phyloP scores from a whole-genome alignment of 2,888 invertebrate genomes.

The Pseudeuparius sepicola region DNA sequence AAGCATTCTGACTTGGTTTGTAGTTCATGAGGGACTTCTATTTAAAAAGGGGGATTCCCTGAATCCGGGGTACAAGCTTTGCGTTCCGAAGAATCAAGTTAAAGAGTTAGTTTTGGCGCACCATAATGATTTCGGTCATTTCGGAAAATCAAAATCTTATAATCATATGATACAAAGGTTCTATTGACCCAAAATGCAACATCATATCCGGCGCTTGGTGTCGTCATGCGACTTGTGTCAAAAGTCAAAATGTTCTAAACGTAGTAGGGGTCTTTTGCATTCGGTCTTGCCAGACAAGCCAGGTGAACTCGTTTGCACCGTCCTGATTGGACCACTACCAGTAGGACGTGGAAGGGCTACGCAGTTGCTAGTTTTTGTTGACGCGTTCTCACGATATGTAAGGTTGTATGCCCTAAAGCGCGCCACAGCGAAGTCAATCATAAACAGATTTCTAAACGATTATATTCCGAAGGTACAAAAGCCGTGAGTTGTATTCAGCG shows the following conservation, averaged over 20 bases:
- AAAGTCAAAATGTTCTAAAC: background rate
- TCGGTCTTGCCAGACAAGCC: background rate
- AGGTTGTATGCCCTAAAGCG: slow-evolving; percentile 20
- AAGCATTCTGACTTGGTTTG: no score
- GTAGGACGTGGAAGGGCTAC: slow-evolving; percentile 9
- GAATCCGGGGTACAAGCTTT: slow-evolving; percentile 6
- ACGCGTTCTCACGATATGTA: slow-evolving; percentile 11
- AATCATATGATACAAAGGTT: background rate
- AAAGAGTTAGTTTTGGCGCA: background rate
- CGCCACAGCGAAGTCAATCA: slow-evolving; percentile 11
- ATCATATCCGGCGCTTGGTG: slow-evolving; percentile 1
- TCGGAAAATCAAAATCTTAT: no score
- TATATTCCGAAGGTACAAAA: slow-evolving; percentile 14
- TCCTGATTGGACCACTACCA: slow-evolving; percentile 16
- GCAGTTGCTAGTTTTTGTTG: slow-evolving; percentile 13
- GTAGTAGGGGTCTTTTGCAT: background rate
- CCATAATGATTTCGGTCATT: no score
- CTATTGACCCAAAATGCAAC: background rate
- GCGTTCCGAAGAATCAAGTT: background rate
- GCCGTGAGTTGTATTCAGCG: slow-evolving; percentile 20
- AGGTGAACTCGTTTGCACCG: slow-evolving; percentile 13
- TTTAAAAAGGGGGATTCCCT: slow-evolving; percentile 5
- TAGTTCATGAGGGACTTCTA: slow-evolving; percentile 5
- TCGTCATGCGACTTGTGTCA: slow-evolving; percentile 5
- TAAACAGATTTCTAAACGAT: slow-evolving; percentile 8